These are phyloP conservation scores for Ahaetulla prasina DNA, from an alignment of 2,113 vertebrate genomes.

Conservation along the genomic window DNA sequence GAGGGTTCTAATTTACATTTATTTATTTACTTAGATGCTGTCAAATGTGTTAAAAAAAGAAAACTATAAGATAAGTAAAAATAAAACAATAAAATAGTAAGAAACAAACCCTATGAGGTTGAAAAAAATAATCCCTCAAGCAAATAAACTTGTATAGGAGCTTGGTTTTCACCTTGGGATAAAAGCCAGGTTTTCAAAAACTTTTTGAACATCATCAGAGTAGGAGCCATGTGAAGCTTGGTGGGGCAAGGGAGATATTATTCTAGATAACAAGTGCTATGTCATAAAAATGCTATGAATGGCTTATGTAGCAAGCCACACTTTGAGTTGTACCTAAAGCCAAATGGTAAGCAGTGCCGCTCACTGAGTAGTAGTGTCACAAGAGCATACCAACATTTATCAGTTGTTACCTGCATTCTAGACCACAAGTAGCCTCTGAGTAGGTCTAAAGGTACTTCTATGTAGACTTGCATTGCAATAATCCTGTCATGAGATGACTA, in stretches of 20 bases:
- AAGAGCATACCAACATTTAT: neutral
- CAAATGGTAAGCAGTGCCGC: too few species aligned
- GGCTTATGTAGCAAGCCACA: too few species aligned
- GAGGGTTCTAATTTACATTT: neutral
- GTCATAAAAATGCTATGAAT: neutral
- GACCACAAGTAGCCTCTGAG: neutral
- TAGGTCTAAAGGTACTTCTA: neutral
- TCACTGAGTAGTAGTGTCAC: too few species aligned
- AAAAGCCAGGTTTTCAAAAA: neutral
- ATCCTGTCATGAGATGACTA: neutral
- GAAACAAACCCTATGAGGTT: neutral
- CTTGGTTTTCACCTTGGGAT: neutral
- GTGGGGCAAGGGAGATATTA: too few species aligned
- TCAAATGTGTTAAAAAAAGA: neutral
- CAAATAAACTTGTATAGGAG: neutral
- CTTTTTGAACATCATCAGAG: neutral
- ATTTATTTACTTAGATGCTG: neutral
- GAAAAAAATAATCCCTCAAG: neutral
- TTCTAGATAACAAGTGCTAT: neutral
- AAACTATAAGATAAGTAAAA: neutral
- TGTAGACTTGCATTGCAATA: neutral
- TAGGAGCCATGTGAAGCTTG: neutral
- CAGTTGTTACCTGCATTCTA: neutral
- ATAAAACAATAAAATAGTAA: neutral
- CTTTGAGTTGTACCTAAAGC: too few species aligned